phyloP scores from a whole-genome alignment of 2,888 invertebrate genomes.

The Crocallis elinguaria region DNA sequence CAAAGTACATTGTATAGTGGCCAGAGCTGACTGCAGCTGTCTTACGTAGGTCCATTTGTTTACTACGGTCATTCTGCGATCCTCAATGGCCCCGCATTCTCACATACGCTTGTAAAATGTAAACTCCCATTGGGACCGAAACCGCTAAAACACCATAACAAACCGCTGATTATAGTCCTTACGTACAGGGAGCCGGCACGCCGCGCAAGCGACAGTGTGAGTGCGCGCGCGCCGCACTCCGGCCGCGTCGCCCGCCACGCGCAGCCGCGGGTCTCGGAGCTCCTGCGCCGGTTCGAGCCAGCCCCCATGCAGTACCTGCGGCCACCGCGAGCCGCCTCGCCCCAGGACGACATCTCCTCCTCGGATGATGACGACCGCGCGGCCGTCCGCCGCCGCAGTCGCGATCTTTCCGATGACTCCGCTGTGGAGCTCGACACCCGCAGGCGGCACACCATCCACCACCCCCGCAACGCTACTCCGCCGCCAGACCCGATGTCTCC shows the following conservation, averaged over 20 bases:
- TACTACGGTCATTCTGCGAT: not conserved
- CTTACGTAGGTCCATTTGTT: no score
- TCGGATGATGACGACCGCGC: constrained; percentile 80
- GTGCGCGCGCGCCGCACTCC: constrained; percentile 68
- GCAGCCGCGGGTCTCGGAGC: constrained; percentile 76
- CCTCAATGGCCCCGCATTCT: not conserved
- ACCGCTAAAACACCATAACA: not conserved
- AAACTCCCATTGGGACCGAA: not conserved
- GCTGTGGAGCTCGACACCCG: constrained; percentile 83
- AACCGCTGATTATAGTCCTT: not conserved
- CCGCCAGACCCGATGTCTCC: constrained; percentile 75
- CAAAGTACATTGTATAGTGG: no score
- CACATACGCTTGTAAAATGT: not conserved
- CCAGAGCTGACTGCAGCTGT: no score
- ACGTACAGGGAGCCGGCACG: constrained; percentile 38
- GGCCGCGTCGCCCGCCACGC: constrained; percentile 68
- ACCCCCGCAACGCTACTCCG: constrained; percentile 71
- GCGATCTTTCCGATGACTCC: constrained; percentile 82
- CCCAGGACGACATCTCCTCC: constrained; percentile 74
- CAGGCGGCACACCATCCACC: constrained; percentile 63
- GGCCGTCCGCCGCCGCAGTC: constrained; percentile 74
- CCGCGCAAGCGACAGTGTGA: constrained; percentile 61
- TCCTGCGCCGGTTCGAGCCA: constrained; percentile 74
- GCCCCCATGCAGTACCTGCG: constrained; percentile 80
- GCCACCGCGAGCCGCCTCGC: constrained; percentile 71